A percentile compares a stretch with the other conserved stretches of the same genome.
phyloP scores from a whole-genome alignment of 1,140 invertebrate species.

The Holotrichia oblita region DNA sequence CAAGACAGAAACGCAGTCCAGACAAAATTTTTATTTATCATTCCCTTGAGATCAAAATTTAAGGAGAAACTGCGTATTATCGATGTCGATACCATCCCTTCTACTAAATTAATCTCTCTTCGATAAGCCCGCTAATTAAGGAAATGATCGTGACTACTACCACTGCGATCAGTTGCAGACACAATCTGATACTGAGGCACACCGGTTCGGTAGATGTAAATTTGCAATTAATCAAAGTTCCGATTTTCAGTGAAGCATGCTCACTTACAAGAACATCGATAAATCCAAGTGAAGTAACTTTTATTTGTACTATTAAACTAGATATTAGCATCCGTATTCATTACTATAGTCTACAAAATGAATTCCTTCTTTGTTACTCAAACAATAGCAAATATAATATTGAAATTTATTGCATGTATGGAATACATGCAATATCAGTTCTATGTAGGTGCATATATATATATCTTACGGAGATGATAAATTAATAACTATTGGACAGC shows the following conservation, averaged over 20 bases:
- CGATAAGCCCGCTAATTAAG: conserved; percentile 39
- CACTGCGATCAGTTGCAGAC: conserved; percentile 33
- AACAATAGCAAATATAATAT: too few species aligned
- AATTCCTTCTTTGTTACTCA: too few species aligned
- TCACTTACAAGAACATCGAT: background rate
- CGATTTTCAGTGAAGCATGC: conserved; percentile 15
- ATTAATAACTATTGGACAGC: too few species aligned
- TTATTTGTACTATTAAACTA: too few species aligned
- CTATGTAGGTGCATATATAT: too few species aligned
- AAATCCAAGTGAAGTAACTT: too few species aligned
- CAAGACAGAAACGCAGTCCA: too few species aligned
- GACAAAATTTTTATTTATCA: background rate
- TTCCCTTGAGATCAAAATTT: conserved; percentile 9
- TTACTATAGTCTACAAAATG: too few species aligned
- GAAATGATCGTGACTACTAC: conserved; percentile 35
- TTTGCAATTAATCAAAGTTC: conserved; percentile 34
- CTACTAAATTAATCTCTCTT: conserved; percentile 30
- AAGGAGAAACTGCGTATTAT: background rate
- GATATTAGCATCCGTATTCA: too few species aligned
- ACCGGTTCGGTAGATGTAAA: conserved; percentile 9
- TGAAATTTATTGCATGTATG: too few species aligned
- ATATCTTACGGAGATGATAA: too few species aligned
- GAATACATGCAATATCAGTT: too few species aligned
- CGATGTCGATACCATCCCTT: conserved; percentile 18
- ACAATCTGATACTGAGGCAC: conserved; percentile 20